phyloP scores from a whole-genome alignment of 2,113 vertebrate genomes.

The Gnathonemus echidnorhynchus region DNA sequence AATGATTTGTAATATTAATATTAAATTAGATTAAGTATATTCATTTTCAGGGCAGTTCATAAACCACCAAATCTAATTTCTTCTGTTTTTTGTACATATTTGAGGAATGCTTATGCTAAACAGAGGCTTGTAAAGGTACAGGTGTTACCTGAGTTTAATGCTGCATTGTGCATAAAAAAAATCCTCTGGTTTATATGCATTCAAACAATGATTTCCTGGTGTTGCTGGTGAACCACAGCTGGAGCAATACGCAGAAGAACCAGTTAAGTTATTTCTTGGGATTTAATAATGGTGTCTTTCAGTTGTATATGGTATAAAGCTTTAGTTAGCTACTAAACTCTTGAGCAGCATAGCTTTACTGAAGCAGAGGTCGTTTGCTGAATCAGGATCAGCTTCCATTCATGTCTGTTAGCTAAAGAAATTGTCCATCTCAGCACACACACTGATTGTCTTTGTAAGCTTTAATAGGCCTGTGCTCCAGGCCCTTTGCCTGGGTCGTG shows the following conservation, averaged over 20 bases:
- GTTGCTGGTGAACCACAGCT: background rate
- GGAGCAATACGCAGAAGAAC: background rate
- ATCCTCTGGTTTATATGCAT: background rate
- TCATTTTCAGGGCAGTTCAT: background rate
- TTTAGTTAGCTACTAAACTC: background rate
- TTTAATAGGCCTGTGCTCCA: background rate
- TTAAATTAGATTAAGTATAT: background rate
- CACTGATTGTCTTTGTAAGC: too few species aligned
- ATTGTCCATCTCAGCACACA: too few species aligned
- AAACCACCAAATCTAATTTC: background rate
- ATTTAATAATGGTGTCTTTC: background rate
- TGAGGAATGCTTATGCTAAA: background rate
- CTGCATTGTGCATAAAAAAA: background rate
- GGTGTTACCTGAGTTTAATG: background rate
- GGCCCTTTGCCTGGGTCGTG: background rate
- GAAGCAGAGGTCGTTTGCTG: background rate
- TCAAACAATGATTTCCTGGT: background rate
- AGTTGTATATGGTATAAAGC: background rate
- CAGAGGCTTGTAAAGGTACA: background rate
- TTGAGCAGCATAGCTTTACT: background rate
- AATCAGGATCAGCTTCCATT: background rate
- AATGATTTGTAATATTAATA: background rate
- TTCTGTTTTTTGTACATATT: background rate
- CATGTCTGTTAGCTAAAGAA: background rate
- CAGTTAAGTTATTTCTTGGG: background rate